These are phyloP conservation scores for Amblyjoppa fuscipennis DNA, from an alignment of 2,888 invertebrate species.

Conservation along the genomic window DNA sequence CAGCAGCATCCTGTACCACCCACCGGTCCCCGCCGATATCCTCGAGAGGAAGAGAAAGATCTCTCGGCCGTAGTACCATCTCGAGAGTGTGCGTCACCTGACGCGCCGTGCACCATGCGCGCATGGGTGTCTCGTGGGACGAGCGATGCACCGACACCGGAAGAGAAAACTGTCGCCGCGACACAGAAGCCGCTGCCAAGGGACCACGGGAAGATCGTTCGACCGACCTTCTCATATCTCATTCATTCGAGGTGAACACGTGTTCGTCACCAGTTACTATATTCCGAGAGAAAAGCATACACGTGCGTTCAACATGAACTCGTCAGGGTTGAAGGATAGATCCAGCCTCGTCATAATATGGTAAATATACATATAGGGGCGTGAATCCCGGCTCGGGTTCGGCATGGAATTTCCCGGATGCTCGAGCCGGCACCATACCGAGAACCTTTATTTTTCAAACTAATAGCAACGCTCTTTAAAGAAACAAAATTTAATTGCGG, in stretches of 20 bases:
- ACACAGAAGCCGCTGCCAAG: constrained; percentile 2
- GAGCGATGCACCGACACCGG: constrained; percentile 60
- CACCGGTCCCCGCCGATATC: constrained; percentile 16
- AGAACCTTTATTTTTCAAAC: not conserved
- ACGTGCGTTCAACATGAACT: constrained; percentile 63
- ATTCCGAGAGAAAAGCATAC: constrained; percentile 23
- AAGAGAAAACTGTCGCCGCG: constrained; percentile 62
- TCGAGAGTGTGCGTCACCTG: constrained; percentile 57
- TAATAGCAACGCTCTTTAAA: not conserved
- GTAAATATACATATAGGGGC: constrained; percentile 14
- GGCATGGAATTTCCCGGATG: constrained; percentile 10
- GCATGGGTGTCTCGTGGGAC: constrained; percentile 47
- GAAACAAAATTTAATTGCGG: not conserved
- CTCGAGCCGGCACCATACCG: not conserved
- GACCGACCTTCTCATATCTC: constrained; percentile 54
- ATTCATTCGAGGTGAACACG: constrained; percentile 56
- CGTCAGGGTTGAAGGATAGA: constrained; percentile 14
- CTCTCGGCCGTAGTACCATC: not conserved
- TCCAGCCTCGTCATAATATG: constrained; percentile 2
- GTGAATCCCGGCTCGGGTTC: constrained; percentile 3
- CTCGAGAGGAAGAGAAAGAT: not conserved
- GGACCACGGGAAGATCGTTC: constrained; percentile 42
- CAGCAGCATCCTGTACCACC: constrained; percentile 47
- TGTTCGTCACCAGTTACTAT: constrained; percentile 47
- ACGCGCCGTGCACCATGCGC: constrained; percentile 55